Conservation (phyloP, 2,797 vertebrate species). For the Phataginus tricuspis region DNA sequence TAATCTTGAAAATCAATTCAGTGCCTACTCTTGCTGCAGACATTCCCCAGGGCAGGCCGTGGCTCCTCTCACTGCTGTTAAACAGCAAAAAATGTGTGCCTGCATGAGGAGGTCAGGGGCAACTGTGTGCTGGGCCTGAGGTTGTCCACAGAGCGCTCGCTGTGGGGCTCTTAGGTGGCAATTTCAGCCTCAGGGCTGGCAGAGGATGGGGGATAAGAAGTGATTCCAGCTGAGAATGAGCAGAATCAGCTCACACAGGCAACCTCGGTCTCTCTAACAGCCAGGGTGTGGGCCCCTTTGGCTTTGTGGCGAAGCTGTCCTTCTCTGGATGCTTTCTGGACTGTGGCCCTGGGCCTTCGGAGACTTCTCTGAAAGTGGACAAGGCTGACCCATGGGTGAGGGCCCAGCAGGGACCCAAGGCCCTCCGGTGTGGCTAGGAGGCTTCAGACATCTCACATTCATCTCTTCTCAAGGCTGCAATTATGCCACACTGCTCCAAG, state of each 20-base stretch:
- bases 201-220: constrained; percentile 19
- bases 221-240: neutral
- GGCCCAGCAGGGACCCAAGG: neutral
- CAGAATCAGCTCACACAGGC: neutral
- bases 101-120: constrained; percentile 38
- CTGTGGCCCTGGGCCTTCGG: neutral
- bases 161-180: neutral
- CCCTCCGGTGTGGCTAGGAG: neutral
- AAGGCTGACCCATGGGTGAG: neutral
- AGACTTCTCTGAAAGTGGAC: neutral
- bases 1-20: constrained; percentile 80
- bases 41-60: constrained; percentile 68
- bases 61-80: constrained; percentile 57
- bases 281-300: neutral
- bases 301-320: neutral
- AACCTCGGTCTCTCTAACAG: neutral
- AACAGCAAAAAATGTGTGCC: constrained; percentile 48
- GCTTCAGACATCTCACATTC: neutral
- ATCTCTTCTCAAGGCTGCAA: neutral
- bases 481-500: neutral
- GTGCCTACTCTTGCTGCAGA: constrained; percentile 59
- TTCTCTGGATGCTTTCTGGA: neutral
- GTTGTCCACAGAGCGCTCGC: neutral
- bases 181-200: constrained; percentile 1
- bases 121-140: neutral